Conservation (phyloP, 2,888 invertebrate species). For the Hylaea fasciaria region DNA sequence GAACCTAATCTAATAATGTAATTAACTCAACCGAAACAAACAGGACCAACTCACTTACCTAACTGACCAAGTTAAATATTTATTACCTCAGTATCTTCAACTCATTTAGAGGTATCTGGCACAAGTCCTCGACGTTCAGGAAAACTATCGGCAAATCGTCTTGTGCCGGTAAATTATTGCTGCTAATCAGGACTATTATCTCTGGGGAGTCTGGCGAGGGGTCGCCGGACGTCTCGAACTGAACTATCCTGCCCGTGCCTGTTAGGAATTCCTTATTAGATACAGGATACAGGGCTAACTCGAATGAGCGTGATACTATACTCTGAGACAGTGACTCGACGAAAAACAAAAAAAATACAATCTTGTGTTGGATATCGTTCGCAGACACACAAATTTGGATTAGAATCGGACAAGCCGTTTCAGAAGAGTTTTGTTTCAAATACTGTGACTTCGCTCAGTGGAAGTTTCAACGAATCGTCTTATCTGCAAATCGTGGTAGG, state of each 20-base stretch:
- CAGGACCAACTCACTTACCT: constrained; percentile 14
- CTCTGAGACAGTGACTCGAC: constrained; percentile 9
- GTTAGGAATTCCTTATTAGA: constrained; percentile 38
- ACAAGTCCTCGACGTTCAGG: constrained; percentile 64
- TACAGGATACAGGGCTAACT: constrained; percentile 18
- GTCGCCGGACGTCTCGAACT: constrained; percentile 60
- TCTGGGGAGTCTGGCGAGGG: constrained; percentile 60
- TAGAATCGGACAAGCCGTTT: too few species aligned
- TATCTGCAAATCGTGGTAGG: too few species aligned
- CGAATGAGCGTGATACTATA: constrained; percentile 1
- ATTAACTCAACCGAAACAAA: constrained; percentile 15
- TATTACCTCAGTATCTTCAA: constrained; percentile 61
- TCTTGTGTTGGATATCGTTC: too few species aligned
- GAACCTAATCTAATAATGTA: constrained; percentile 21
- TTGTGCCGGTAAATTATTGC: constrained; percentile 65
- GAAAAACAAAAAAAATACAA: too few species aligned
- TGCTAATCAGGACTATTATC: constrained; percentile 66
- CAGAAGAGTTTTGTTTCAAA: too few species aligned
- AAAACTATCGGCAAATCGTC: constrained; percentile 73
- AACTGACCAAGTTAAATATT: constrained; percentile 28
- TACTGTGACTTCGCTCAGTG: too few species aligned
- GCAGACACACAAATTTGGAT: too few species aligned
- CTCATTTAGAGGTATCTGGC: constrained; percentile 59
- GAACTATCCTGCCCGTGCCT: constrained; percentile 69
- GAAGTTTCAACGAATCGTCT: too few species aligned